Conservation (phyloP, 2,113 vertebrate genomes). For the Haliaeetus leucogaster region DNA sequence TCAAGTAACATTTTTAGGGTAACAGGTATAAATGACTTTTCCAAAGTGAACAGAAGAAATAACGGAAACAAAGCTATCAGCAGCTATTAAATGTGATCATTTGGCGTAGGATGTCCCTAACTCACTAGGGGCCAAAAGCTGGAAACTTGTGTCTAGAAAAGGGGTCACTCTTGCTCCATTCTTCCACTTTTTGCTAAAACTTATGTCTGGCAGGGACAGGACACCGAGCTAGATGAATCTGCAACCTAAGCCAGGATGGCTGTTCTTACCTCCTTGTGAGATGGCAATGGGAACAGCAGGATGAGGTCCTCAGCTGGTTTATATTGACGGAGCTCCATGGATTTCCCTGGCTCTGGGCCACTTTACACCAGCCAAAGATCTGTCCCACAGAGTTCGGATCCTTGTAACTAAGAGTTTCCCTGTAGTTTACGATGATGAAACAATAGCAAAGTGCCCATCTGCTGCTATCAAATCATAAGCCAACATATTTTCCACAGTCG, state of each 20-base stretch:
- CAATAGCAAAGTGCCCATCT: constrained; percentile 32
- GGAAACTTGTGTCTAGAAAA: background rate
- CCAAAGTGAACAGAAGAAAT: background rate
- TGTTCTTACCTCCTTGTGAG: background rate
- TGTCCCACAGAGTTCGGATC: background rate
- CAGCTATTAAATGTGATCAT: background rate
- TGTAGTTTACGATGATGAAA: constrained; percentile 2
- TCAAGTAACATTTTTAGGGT: background rate
- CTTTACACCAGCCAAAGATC: constrained; percentile 13
- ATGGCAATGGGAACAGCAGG: background rate
- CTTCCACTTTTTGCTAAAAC: background rate
- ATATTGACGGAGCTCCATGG: background rate
- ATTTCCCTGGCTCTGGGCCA: background rate
- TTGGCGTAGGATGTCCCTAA: background rate
- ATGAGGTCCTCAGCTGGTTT: background rate
- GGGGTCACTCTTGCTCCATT: background rate
- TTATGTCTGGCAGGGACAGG: background rate
- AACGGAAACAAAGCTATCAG: background rate
- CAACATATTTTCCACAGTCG: constrained; percentile 4
- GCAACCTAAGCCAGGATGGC: background rate
- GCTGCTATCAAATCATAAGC: constrained; percentile 29
- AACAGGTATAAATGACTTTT: background rate
- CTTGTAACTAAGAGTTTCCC: background rate
- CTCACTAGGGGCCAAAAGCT: background rate
- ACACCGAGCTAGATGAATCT: background rate